Evolutionary conservation across 2,888 invertebrate genomes (phyloP).

Genomic region (Scaeva pyrastri): DNA sequence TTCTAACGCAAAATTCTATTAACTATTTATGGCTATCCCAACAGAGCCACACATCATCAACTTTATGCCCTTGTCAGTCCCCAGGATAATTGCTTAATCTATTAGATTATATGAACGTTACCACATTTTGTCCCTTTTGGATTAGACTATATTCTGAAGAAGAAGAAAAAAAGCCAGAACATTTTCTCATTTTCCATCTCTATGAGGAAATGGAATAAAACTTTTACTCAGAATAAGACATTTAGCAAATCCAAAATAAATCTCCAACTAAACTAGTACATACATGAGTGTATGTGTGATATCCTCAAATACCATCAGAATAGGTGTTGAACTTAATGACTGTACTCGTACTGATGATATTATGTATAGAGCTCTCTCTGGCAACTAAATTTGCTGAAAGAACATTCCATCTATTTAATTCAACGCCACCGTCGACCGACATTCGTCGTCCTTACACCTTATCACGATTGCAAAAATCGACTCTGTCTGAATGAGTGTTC

Average conservation of each 20-base stretch:
- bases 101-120: background rate
- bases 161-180: background rate
- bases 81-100: conserved; percentile 7
- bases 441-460: conserved; percentile 58
- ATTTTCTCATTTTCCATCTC: background rate
- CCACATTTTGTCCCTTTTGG: conserved; percentile 6
- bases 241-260: conserved; percentile 22
- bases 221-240: background rate
- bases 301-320: background rate
- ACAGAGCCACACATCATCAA: conserved; percentile 7
- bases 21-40: conserved; percentile 17
- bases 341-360: conserved; percentile 43
- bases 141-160: background rate
- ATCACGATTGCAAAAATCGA: conserved; percentile 52
- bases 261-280: background rate
- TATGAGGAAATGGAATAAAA: background rate
- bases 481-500: conserved; percentile 23
- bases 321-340: conserved; percentile 64
- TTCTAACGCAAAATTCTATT: conserved; percentile 8
- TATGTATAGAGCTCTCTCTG: background rate
- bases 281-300: background rate
- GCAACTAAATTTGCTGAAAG: conserved; percentile 28
- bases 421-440: background rate
- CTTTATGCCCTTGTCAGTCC: conserved; percentile 17
- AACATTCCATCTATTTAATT: conserved; percentile 51